phyloP scores from a whole-genome alignment of 2,888 invertebrate species.

The Adineta ricciae region DNA sequence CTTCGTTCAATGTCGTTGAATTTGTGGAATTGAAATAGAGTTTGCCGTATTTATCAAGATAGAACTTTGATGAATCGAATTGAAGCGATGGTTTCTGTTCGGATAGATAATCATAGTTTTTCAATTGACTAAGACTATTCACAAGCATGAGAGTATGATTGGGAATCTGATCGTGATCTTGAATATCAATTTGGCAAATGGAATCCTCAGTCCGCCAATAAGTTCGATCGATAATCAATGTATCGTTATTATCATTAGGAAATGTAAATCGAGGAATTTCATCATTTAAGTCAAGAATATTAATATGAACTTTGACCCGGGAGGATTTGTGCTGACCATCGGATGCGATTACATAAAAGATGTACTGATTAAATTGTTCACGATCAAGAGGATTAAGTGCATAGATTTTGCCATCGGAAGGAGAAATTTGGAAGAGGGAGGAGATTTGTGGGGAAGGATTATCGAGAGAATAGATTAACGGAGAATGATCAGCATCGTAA shows the following conservation, averaged over 20 bases:
- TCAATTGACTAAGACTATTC: background rate
- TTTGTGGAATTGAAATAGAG: background rate
- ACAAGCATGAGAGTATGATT: background rate
- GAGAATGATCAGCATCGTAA: background rate
- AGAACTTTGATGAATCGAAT: background rate
- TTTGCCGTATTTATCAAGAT: background rate
- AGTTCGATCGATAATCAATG: background rate
- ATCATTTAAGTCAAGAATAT: background rate
- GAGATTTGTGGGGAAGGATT: background rate
- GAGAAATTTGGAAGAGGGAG: background rate
- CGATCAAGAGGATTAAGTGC: background rate
- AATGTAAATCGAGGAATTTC: background rate
- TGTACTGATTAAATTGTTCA: background rate
- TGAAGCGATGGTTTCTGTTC: background rate
- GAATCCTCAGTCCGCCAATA: background rate
- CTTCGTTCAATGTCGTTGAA: background rate
- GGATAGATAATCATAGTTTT: background rate
- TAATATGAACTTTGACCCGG: background rate
- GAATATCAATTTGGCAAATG: background rate
- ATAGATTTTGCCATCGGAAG: background rate
- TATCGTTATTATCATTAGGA: constrained; percentile 9
- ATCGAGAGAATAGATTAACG: background rate
- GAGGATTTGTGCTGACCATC: constrained; percentile 1
- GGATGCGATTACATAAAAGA: background rate
- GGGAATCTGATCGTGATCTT: background rate